Evolutionary conservation across 2,888 invertebrate genomes (phyloP), one percentile per base, ranked within the genome.

Genomic region (Shargacucullia verbasci): DNA sequence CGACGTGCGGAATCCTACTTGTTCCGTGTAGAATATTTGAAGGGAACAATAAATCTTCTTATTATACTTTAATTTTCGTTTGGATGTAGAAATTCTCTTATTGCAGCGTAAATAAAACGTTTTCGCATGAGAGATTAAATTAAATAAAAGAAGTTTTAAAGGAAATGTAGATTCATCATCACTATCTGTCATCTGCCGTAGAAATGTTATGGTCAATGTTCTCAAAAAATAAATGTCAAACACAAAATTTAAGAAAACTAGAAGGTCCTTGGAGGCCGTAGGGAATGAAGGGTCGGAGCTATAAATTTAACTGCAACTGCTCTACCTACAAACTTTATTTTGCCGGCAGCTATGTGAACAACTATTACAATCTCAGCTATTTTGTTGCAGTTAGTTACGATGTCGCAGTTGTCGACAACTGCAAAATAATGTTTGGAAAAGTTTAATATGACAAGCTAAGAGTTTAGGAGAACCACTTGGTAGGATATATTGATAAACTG

Each of bases 401-500:
- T 20, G n/a, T 45, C 39, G 20, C 44, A 52, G 35, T 54, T 41
- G 55, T 34, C 34, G 34, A 34, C 27, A 44, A 54, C 64, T 40
- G 59, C 64, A 76, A 76, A 76, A 40, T 64, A 41, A 69, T 58
- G 27, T 69, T 72, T 41, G 73, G 37, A 10, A 27, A 63, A 73
- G 50, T 64, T 63, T 72, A 68, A 73, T 73, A 60, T 64, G 70
- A 73, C 69, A 69, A 44, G 70, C 69, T 53, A 72, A 35, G 64
- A 60, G 56, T 60, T 73, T 59, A 41, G 43, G 53, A 64, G 55
- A 73, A 69, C 64, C 56, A 52, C 53, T 68, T 49, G 9, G 47
- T 45, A 38, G 62, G 43, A 39, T 75, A 74, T 73, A 73, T 73
- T 73, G 73, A 76, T 73, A 73, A 59, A 76, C 60, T 73, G 76